Percentiles rank a stretch among this genome's conserved stretches.
Conservation (phyloP, 2,797 vertebrate species). For the Amniataba percoides region DNA sequence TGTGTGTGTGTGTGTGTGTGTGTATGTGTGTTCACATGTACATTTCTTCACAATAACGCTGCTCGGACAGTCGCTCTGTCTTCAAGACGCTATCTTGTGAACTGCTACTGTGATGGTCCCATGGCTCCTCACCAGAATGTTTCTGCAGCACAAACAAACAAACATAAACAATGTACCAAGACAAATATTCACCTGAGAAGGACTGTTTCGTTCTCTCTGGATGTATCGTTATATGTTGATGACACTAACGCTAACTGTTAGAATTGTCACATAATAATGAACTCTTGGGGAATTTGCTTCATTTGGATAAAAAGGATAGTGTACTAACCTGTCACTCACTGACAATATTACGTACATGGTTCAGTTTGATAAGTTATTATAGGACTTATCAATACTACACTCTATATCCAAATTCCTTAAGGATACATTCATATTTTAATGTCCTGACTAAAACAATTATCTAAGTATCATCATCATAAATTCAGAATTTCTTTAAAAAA, state of each 20-base stretch:
- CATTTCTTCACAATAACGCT: constrained; percentile 47
- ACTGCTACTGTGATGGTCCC: constrained; percentile 94
- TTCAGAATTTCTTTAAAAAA: too few relatives aligned
- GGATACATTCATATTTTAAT: neutral
- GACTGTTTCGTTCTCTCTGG: neutral
- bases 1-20: constrained; percentile 11
- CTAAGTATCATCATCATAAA: neutral
- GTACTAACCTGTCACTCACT: neutral
- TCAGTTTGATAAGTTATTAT: neutral
- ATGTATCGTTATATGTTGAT: neutral
- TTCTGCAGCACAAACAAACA: constrained; percentile 83
- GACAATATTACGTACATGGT: neutral
- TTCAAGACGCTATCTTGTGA: constrained; percentile 94
- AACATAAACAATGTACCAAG: constrained; percentile 4
- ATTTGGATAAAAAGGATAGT: neutral
- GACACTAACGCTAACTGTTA: neutral
- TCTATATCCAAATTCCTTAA: neutral
- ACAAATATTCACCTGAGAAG: constrained; percentile 13
- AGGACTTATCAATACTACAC: neutral
- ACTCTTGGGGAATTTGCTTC: neutral
- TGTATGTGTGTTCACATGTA: constrained; percentile 22
- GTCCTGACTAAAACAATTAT: neutral
- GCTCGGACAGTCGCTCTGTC: neutral
- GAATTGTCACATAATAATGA: neutral
- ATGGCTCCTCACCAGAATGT: constrained; percentile 94